A percentile compares a stretch with the other conserved stretches of the same genome.
Conservation (phyloP, 2,888 invertebrate species). For the Drosophila kokeensis region DNA sequence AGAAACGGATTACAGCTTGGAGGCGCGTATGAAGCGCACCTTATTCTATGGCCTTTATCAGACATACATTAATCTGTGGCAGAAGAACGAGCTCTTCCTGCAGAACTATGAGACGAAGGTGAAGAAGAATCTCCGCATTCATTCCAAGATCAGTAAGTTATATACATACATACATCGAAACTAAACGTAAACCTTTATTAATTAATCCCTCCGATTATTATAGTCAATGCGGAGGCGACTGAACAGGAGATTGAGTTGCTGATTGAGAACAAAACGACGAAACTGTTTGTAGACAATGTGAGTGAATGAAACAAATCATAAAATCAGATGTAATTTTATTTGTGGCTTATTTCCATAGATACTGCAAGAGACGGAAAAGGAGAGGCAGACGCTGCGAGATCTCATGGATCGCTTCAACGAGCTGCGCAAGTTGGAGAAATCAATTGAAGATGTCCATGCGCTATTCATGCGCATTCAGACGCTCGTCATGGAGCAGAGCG, state of each 20-base stretch:
- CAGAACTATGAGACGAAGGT: conserved; percentile 83
- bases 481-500: conserved; percentile 85
- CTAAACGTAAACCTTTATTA: background rate
- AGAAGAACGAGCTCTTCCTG: conserved; percentile 83
- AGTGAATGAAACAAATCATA: conserved; percentile 42
- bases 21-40: conserved; percentile 84
- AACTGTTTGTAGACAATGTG: conserved; percentile 85
- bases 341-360: conserved; percentile 68
- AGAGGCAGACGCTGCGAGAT: conserved; percentile 83
- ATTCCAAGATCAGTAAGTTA: conserved; percentile 84
- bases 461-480: conserved; percentile 84
- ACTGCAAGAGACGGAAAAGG: conserved; percentile 84
- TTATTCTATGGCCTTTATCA: conserved; percentile 84
- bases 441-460: conserved; percentile 85
- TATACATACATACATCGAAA: background rate
- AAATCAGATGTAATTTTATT: background rate
- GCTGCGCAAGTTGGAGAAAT: conserved; percentile 84
- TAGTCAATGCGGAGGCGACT: conserved; percentile 84
- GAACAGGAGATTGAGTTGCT: conserved; percentile 85
- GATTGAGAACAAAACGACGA: conserved; percentile 84
- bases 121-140: conserved; percentile 84
- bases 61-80: conserved; percentile 84
- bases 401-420: conserved; percentile 84
- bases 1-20: conserved; percentile 82
- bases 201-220: background rate